Evolutionary conservation across 1,140 invertebrate species (phyloP), one percentile per base, ranked within the genome.

Genomic region (Holotrichia oblita): DNA sequence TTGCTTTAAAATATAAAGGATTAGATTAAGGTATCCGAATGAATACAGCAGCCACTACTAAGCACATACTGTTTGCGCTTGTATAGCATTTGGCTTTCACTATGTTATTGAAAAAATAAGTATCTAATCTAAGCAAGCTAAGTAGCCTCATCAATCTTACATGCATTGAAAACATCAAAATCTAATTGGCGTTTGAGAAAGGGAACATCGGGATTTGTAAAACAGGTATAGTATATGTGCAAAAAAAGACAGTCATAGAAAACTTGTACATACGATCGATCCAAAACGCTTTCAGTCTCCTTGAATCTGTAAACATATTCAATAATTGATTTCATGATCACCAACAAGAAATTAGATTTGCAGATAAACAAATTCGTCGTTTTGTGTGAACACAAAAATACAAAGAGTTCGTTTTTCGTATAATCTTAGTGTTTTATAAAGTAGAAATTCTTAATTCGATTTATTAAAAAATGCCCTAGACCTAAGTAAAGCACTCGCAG

Each of bases 231-330:
- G 22, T 69, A 69, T 69, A 9, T 17, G 61, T 69, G 61, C 61
- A 69, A 74, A 24, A n/a, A 41, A 48, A 76, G 27, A 76, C 75
- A 76, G 20, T 77, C 80, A 69, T 75, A 81, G 77, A 55, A 64
- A 72, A 40, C 34, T 34, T 77, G 89, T 94, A 94, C 93, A 92
- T 94, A 94, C 93, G 93, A 92, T 93, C 93, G 90, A 89, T 95
- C 93, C 91, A 94, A 92, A 87, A 91, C 90, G 83, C 93, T 92
- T 90, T 95, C 93, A 87, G 92, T 91, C 89, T 95, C 93, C 93
- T 94, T 95, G 92, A 94, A 94, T 93, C 93, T 95, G 93, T 85
- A 94, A 94, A 89, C 87, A 88, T 20, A 74, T 74, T 44, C n/a
- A 27, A 74, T 14, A 69, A 34, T 69, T 69, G 61, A 69, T 27